Conservation (phyloP, 2,113 vertebrate genomes). For the Macquaria ambigua region DNA sequence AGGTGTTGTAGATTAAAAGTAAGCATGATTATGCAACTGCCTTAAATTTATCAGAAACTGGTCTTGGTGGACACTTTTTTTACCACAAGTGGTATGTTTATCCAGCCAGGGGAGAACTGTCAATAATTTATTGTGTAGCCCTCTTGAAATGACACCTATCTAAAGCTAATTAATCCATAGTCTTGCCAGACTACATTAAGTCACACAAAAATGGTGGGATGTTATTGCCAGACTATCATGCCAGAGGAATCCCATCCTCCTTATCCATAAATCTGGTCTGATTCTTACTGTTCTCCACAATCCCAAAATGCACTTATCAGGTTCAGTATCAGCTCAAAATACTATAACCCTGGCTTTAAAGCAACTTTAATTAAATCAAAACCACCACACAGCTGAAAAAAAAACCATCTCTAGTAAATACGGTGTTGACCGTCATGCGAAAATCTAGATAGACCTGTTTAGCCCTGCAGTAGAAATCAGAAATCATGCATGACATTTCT, state of each 20-base stretch:
- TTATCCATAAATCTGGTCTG: background rate
- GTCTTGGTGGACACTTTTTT: background rate
- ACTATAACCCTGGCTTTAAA: background rate
- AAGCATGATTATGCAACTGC: background rate
- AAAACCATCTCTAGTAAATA: background rate
- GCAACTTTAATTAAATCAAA: background rate
- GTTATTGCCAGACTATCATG: background rate
- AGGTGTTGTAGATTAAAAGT: background rate
- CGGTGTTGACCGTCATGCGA: background rate
- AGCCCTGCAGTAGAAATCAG: background rate
- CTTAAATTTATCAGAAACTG: background rate
- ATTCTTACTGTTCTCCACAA: background rate
- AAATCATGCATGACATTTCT: background rate
- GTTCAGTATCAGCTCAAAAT: background rate
- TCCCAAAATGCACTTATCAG: background rate
- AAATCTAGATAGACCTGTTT: constrained; percentile 4
- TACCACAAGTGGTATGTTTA: background rate
- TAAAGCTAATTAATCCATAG: background rate
- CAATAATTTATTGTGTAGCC: background rate
- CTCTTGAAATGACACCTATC: background rate
- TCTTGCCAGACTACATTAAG: background rate
- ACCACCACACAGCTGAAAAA: background rate
- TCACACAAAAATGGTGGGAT: background rate
- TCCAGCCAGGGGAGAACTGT: background rate
- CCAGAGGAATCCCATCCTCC: background rate